Evolutionary conservation across 2,797 vertebrate genomes (phyloP).

Genomic region (Urosaurus nigricauda): DNA sequence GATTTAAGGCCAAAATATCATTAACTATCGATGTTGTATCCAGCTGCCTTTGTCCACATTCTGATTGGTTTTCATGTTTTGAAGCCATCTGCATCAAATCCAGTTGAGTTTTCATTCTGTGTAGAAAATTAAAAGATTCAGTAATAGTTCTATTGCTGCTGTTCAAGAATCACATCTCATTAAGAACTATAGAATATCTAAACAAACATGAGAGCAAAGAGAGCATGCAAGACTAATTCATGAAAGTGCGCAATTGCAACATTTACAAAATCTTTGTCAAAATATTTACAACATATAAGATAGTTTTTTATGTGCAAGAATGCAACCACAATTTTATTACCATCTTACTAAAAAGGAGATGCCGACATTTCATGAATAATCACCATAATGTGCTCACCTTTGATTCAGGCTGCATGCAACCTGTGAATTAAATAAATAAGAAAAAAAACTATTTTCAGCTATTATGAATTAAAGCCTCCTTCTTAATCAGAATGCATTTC

Average conservation of each 20-base stretch:
- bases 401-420: slow-evolving; percentile 78
- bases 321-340: not conserved
- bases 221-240: not conserved
- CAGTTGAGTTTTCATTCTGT: slow-evolving; percentile 78
- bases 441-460: slow-evolving; percentile 42
- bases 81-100: slow-evolving; percentile 74
- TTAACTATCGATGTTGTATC: slow-evolving; percentile 71
- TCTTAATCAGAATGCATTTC: slow-evolving; percentile 37
- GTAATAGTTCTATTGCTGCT: not conserved
- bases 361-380: slow-evolving; percentile 30
- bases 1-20: slow-evolving; percentile 71
- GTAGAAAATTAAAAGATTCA: slow-evolving; percentile 13
- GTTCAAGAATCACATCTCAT: not conserved
- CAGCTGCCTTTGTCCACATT: slow-evolving; percentile 60
- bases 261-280: not conserved
- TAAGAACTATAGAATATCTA: not conserved
- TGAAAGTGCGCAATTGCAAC: not conserved
- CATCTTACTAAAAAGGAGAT: not conserved
- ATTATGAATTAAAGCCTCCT: not conserved
- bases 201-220: not conserved
- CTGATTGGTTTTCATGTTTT: slow-evolving; percentile 61
- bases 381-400: slow-evolving; percentile 63
- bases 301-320: not conserved
- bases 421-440: slow-evolving; percentile 70
- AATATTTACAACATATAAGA: not conserved